Percentiles rank a stretch among this genome's conserved stretches.
These are phyloP conservation scores for Varanus komodoensis DNA, from an alignment of 2,113 vertebrate species.

Conservation along the genomic window DNA sequence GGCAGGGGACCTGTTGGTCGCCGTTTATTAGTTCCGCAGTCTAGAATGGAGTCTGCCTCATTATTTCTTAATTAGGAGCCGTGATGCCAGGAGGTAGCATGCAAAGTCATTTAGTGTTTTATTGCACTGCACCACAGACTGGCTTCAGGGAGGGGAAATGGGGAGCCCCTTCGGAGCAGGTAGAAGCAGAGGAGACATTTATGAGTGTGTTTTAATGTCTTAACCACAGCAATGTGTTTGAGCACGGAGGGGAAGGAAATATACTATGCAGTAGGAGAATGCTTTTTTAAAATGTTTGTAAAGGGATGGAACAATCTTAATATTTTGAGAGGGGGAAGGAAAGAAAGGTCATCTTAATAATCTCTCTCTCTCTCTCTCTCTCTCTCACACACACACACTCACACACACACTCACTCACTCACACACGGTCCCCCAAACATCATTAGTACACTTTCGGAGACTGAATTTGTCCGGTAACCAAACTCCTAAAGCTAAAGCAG, in stretches of 20 bases:
- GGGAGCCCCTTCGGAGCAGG: not conserved
- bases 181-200: constrained; percentile 22
- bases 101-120: constrained; percentile 28
- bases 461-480: not conserved
- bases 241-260: not conserved
- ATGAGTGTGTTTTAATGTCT: constrained; percentile 19
- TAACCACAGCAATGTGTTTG: constrained; percentile 2
- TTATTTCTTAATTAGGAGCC: constrained; percentile 59
- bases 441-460: not conserved
- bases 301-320: not conserved
- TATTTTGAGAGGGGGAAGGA: not conserved
- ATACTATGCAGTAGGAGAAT: not conserved
- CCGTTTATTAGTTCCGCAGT: not conserved
- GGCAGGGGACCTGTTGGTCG: constrained; percentile 4
- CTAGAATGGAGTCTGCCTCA: constrained; percentile 41
- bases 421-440: not conserved
- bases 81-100: constrained; percentile 29
- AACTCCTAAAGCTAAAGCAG: not conserved
- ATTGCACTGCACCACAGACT: constrained; percentile 14
- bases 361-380: not conserved
- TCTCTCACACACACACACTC: too few species aligned
- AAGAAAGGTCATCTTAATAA: not conserved
- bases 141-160: constrained; percentile 21
- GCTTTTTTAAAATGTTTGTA: not conserved
- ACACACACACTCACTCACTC: not conserved